These are phyloP conservation scores for Chamaea fasciata DNA, from an alignment of 2,113 vertebrate species.

Conservation along the genomic window DNA sequence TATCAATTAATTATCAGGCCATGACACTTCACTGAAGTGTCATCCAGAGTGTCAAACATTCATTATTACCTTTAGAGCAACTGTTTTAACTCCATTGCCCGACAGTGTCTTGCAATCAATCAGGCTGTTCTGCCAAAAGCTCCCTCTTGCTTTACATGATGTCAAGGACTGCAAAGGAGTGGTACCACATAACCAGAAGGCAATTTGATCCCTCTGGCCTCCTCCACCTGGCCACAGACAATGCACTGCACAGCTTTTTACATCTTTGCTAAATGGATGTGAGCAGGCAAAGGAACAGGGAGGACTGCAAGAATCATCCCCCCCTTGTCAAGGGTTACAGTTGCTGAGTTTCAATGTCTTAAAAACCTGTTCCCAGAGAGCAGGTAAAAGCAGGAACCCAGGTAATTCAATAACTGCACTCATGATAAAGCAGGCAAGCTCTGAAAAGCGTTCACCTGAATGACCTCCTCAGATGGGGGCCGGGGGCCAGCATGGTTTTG, in stretches of 20 bases:
- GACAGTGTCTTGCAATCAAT: not conserved
- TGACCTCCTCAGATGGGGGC: not conserved
- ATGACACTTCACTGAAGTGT: not conserved
- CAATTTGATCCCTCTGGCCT: not conserved
- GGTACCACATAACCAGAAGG: not conserved
- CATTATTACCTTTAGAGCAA: not conserved
- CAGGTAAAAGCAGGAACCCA: not conserved
- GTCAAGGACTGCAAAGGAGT: not conserved
- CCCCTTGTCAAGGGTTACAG: not conserved
- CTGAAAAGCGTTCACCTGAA: not conserved
- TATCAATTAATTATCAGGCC: not conserved
- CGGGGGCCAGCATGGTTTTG: not conserved
- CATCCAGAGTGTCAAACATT: not conserved
- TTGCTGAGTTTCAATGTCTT: not conserved
- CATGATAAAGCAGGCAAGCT: not conserved
- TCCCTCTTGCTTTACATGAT: not conserved
- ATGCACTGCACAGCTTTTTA: not conserved
- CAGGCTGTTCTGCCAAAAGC: not conserved
- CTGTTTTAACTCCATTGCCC: not conserved
- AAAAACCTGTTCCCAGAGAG: not conserved
- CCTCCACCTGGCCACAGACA: not conserved
- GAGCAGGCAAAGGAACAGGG: not conserved
- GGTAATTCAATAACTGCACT: not conserved
- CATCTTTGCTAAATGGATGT: not conserved
- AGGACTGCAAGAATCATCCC: not conserved